Conservation (phyloP, 2,888 invertebrate species). For the Pseudococcus viburni region DNA sequence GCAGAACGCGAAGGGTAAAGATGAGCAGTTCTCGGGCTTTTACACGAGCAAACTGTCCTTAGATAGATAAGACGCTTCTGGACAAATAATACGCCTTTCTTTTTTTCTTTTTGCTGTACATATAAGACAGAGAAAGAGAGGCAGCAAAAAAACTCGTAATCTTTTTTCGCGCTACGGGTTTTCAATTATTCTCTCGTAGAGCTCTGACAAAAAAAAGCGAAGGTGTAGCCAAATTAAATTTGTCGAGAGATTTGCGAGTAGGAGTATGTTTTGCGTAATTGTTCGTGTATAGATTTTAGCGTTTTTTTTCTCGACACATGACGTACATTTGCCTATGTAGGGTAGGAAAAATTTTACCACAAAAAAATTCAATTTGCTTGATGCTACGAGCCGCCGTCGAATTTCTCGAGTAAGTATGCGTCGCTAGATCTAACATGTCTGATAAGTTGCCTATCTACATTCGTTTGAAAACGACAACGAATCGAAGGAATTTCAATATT, state of each 20-base stretch:
- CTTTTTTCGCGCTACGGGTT: conserved; percentile 55
- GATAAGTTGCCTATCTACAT: conserved; percentile 23
- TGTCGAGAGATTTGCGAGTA: conserved; percentile 36
- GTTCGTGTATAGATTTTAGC: background rate
- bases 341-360: background rate
- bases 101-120: conserved; percentile 2
- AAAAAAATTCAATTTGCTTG: conserved; percentile 20
- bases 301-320: background rate
- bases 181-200: conserved; percentile 48
- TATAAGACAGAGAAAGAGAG: background rate
- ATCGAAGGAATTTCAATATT: background rate
- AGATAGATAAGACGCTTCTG: conserved; percentile 61
- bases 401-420: background rate
- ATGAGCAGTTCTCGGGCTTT: conserved; percentile 57
- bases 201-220: conserved; percentile 11
- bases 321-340: background rate
- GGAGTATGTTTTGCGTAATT: conserved; percentile 44
- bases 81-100: conserved; percentile 58
- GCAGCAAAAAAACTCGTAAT: conserved; percentile 50
- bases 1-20: conserved; percentile 56
- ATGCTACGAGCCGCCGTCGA: background rate
- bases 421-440: conserved; percentile 17
- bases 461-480: background rate
- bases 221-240: conserved; percentile 44
- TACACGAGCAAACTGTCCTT: conserved; percentile 64